Evolutionary conservation across 2,113 vertebrate genomes (phyloP), one percentile per base, ranked within the genome.

Genomic region (Forbesichthys agassizii): DNA sequence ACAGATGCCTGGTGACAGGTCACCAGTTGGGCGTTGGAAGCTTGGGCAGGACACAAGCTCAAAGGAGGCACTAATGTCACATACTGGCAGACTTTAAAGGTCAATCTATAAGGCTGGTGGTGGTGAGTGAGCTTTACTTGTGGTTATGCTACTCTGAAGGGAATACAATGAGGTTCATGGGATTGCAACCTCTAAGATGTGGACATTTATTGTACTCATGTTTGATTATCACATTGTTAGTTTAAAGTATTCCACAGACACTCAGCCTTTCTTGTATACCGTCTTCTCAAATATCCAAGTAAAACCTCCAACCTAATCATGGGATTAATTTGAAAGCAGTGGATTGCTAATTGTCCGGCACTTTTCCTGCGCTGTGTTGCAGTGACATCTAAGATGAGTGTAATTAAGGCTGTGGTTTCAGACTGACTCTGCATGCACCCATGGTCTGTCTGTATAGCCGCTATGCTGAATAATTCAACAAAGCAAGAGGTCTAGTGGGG

Each of bases 381-480:
- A 51, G 49, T 51, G 49, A 51, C 4, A 51, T 51, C 13, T 51
- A 12, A 18, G 54, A 18, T 18, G n/a, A 16, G n/a, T 55, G 57
- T 59, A 13, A 36, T 42, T 59, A 36, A 59, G 12, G 57, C 57
- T 59, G 57, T 1, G 57, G 11, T 42, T 59, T 42, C 36, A 42
- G 12, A 49, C 33, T 72, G 73, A 11, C 18, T 59, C n/a, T 49
- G 66, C 61, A 63, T 49, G 36, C 71, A 48, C 20, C 13, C 62
- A 7, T 1, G 33, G 48, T 46, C 64, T 0, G 51, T 74, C 69
- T 64, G 53, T 71, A 9, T 46, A 68, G 71, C 64, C 54, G 5
- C 3, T 1, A 36, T 60, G 68, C 69, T 90, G 78, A 89, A 88
- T 91, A 74, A 91, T 88, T 88, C 72, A 91, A 70, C 75, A 83